phyloP scores from a whole-genome alignment of 2,888 invertebrate genomes.

The Galerucella nymphaeae region DNA sequence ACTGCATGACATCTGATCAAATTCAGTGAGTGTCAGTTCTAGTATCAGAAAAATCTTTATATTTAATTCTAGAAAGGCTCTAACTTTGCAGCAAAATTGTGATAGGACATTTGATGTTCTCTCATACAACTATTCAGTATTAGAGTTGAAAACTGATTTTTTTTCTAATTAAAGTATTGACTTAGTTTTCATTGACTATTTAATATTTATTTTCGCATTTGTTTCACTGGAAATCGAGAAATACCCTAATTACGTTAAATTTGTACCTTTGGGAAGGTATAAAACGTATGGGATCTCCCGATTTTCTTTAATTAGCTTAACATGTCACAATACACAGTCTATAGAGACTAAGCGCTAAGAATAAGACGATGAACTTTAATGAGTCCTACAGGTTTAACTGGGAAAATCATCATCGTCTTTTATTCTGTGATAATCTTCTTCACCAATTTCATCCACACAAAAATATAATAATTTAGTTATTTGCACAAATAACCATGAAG shows the following conservation, averaged over 20 bases:
- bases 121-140: neutral
- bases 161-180: slow-evolving; percentile 3
- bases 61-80: no score
- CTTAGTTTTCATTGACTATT: slow-evolving; percentile 28
- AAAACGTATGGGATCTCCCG: slow-evolving; percentile 13
- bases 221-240: slow-evolving; percentile 33
- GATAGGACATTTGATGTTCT: neutral
- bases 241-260: neutral
- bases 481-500: no score
- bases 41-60: neutral
- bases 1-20: neutral
- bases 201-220: slow-evolving; percentile 29
- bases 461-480: no score
- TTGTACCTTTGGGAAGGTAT: neutral
- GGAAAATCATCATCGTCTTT: no score
- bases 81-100: neutral
- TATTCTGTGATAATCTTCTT: no score
- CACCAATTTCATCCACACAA: no score
- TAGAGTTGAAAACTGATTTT: neutral
- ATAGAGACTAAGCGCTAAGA: slow-evolving; percentile 14
- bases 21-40: neutral
- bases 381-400: no score
- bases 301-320: slow-evolving; percentile 20
- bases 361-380: neutral
- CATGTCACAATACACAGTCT: slow-evolving; percentile 31